phyloP scores from a whole-genome alignment of 2,888 invertebrate species.

The Ophion slaviceki region DNA sequence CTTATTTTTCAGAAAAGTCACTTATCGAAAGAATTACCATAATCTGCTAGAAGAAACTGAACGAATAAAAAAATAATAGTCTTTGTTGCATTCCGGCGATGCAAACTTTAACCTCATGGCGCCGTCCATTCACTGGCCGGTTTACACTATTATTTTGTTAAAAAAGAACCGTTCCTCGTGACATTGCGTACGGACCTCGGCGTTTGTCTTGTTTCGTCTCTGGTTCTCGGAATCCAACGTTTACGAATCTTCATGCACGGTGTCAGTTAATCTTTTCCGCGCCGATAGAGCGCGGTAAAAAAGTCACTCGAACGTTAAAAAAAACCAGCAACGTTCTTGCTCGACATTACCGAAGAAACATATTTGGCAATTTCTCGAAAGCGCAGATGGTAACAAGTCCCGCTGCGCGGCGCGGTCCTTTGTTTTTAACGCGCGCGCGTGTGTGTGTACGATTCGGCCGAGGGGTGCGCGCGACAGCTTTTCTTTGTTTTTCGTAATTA shows the following conservation, averaged over 20 bases:
- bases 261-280: neutral
- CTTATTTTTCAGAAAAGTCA: too few species aligned
- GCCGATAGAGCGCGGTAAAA: neutral
- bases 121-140: too few species aligned
- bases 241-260: neutral
- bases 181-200: neutral
- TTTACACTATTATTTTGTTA: neutral
- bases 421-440: conserved; percentile 19
- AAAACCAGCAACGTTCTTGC: neutral
- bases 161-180: neutral
- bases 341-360: neutral
- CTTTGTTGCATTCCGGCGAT: too few species aligned
- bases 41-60: too few species aligned
- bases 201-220: neutral
- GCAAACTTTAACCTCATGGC: too few species aligned
- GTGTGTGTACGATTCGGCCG: neutral
- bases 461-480: neutral
- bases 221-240: neutral
- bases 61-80: too few species aligned
- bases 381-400: neutral
- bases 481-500: conserved; percentile 5
- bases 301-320: neutral
- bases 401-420: conserved; percentile 17
- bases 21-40: too few species aligned
- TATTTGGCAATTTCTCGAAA: neutral